Conservation (phyloP, 2,888 invertebrate species). For the Nebria salina region DNA sequence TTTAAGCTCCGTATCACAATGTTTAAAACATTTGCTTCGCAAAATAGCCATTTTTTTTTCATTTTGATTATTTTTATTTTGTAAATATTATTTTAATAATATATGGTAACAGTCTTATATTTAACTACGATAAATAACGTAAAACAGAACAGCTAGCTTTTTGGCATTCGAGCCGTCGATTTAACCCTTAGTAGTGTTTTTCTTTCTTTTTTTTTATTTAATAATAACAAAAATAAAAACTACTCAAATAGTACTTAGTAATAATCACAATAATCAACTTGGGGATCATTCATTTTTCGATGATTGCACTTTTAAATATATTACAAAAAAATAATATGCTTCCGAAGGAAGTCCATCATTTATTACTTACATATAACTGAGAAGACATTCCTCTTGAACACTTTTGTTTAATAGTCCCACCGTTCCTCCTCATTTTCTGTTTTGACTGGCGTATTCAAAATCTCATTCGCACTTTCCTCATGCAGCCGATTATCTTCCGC, state of each 20-base stretch:
- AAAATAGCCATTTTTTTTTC: conserved; percentile 54
- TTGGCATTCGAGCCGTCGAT: conserved; percentile 49
- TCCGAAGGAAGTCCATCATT: conserved; percentile 39
- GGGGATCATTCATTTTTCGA: conserved; percentile 55
- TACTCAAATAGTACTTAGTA: conserved; percentile 52
- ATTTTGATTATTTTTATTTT: conserved; percentile 53
- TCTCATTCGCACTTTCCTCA: conserved; percentile 52
- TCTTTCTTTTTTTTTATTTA: conserved; percentile 29
- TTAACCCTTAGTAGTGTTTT: conserved; percentile 47
- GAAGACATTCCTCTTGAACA: conserved; percentile 40
- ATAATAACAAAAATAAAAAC: conserved; percentile 49
- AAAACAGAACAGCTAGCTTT: conserved; percentile 50
- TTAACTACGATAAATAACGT: conserved; percentile 53
- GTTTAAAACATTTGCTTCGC: conserved; percentile 62
- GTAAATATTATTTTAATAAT: conserved; percentile 57
- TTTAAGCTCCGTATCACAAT: conserved; percentile 60
- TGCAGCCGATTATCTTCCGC: conserved; percentile 54
- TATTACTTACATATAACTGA: conserved; percentile 27
- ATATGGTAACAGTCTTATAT: conserved; percentile 65
- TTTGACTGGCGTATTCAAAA: conserved; percentile 67
- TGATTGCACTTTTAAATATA: conserved; percentile 53
- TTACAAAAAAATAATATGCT: conserved; percentile 42
- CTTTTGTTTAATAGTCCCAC: conserved; percentile 67
- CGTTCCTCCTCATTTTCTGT: conserved; percentile 70
- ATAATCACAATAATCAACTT: conserved; percentile 59